phyloP scores from a whole-genome alignment of 2,113 vertebrate genomes.

The Apodemus sylvaticus region DNA sequence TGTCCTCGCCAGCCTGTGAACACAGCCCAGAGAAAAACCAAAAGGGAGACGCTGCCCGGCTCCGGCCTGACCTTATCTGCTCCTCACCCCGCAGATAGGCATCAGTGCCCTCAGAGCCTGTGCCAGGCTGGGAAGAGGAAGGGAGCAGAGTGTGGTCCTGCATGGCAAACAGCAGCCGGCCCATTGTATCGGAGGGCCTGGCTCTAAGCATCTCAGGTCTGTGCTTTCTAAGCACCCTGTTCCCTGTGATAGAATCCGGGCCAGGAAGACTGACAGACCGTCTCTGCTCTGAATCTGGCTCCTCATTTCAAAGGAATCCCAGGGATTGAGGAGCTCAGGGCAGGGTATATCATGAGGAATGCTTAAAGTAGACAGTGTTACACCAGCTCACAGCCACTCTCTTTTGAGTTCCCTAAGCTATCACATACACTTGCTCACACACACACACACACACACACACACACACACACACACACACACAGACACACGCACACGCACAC shows the following conservation, averaged over 20 bases:
- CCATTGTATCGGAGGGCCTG: not conserved
- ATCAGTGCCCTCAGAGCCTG: not conserved
- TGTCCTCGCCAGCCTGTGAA: not conserved
- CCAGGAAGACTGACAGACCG: not conserved
- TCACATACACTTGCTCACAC: not conserved
- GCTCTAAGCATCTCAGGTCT: not conserved
- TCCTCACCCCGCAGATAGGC: not conserved
- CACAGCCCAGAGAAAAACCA: not conserved
- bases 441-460: not conserved
- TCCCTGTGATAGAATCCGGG: not conserved
- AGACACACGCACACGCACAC: not conserved
- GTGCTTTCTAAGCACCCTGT: not conserved
- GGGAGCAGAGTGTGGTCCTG: not conserved
- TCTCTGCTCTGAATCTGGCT: not conserved
- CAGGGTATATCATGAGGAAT: not conserved
- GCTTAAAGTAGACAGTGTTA: not conserved
- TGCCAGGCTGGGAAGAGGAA: not conserved
- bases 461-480: not conserved
- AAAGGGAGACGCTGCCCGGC: not conserved
- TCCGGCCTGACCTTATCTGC: not conserved
- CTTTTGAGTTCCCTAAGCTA: not conserved
- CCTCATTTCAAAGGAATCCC: not conserved
- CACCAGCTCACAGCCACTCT: not conserved
- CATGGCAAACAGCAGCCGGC: not conserved
- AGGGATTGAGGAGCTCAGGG: not conserved